Conservation (phyloP, 2,113 vertebrate genomes). For the Ceyx margarethae region DNA sequence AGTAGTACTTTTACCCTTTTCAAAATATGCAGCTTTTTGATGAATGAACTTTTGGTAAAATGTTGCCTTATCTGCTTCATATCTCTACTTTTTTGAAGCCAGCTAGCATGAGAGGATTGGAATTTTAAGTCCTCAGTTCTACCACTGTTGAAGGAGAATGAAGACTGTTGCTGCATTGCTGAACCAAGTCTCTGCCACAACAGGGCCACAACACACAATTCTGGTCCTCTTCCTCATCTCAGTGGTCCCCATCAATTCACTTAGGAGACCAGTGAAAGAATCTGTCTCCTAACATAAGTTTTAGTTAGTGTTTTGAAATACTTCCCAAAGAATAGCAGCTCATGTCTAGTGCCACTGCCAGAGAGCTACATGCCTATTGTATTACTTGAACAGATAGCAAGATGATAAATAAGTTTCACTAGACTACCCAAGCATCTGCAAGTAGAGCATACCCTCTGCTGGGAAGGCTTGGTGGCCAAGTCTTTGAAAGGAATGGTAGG, state of each 20-base stretch:
- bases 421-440: background rate
- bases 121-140: conserved; percentile 62
- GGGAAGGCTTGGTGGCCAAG: background rate
- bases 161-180: background rate
- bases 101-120: conserved; percentile 75
- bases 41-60: conserved; percentile 99
- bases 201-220: background rate
- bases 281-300: background rate
- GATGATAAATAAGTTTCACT: background rate
- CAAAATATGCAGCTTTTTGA: conserved; percentile 99
- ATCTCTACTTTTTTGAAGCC: conserved; percentile 87
- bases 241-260: background rate
- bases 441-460: background rate
- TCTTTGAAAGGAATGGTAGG: background rate
- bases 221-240: background rate
- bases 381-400: background rate
- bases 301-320: background rate
- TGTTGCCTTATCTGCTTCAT: conserved; percentile 88
- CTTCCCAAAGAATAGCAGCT: background rate
- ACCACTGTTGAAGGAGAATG: background rate
- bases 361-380: background rate
- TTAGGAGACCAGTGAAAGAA: background rate
- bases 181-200: background rate
- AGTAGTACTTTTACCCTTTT: conserved; percentile 99
- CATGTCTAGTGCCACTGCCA: background rate